A percentile compares a stretch with the other conserved stretches of the same genome.
These are phyloP conservation scores for Coptodon bakossiorum DNA, from an alignment of 2,113 vertebrate species.

Conservation along the genomic window DNA sequence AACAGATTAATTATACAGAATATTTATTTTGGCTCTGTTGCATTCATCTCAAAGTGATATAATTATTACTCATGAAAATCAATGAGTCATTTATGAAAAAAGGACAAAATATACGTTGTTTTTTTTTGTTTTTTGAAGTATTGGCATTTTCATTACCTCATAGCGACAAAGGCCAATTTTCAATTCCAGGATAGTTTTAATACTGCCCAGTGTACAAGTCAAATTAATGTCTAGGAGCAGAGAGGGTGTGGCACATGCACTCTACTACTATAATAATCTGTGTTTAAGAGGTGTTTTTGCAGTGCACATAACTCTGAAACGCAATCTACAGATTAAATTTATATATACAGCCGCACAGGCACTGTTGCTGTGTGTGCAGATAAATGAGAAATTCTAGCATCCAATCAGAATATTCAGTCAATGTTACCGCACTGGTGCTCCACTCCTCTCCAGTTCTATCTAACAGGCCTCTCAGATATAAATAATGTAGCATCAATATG, in stretches of 20 bases:
- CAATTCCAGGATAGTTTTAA: neutral
- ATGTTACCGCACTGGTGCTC: neutral
- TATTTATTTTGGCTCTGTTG: neutral
- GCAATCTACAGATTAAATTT: neutral
- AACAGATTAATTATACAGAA: neutral
- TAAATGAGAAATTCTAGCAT: neutral
- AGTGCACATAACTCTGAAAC: neutral
- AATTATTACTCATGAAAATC: neutral
- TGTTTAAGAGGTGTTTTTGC: neutral
- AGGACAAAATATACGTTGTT: fast-evolving
- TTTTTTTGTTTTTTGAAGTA: neutral
- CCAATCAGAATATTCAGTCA: neutral
- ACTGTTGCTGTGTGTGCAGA: neutral
- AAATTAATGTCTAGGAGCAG: neutral
- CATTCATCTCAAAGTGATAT: neutral
- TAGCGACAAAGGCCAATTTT: fast-evolving
- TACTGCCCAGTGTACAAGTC: neutral
- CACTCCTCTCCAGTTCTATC: neutral
- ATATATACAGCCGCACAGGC: neutral
- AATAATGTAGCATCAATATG: constrained; percentile 26
- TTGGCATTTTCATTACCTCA: neutral
- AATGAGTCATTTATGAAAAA: neutral
- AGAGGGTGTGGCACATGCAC: neutral
- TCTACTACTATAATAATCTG: neutral
- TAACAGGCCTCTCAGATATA: neutral